Evolutionary conservation across 2,888 invertebrate genomes (phyloP).

Genomic region (Ormyrus pomaceus): DNA sequence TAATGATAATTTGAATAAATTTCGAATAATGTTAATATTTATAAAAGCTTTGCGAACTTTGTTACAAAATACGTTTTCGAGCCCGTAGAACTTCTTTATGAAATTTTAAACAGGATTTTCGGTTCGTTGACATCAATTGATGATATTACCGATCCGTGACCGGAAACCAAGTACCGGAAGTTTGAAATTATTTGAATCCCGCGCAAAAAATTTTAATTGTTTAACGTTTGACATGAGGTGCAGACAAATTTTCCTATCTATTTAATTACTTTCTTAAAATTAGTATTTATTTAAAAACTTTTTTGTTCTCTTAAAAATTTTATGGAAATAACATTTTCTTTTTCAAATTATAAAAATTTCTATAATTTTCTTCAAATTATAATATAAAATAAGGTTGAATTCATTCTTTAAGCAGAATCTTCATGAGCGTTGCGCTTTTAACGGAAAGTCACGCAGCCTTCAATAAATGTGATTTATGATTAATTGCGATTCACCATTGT

Average conservation of each 20-base stretch:
- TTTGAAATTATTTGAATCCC: conserved; percentile 57
- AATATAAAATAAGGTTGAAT: no score
- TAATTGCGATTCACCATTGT: conserved; percentile 6
- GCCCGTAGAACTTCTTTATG: not conserved
- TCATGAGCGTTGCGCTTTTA: conserved; percentile 1
- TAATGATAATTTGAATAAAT: no score
- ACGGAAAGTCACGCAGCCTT: conserved; percentile 27
- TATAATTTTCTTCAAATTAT: no score
- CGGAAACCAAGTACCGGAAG: conserved; percentile 66
- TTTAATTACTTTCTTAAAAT: no score
- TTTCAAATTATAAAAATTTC: no score
- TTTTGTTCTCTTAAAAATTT: no score
- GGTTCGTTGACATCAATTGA: conserved; percentile 62
- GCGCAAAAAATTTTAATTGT: conserved; percentile 35
- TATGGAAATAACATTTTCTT: no score
- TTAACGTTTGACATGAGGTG: not conserved
- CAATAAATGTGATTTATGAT: conserved; percentile 34
- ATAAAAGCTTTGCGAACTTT: no score
- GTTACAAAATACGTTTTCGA: no score
- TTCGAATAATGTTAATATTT: no score
- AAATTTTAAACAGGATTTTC: conserved; percentile 33
- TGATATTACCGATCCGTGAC: conserved; percentile 63
- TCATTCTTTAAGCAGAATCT: no score
- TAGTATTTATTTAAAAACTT: no score
- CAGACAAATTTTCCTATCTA: not conserved